These are phyloP conservation scores for Listronotus bonariensis DNA, from an alignment of 1,140 invertebrate genomes.

Conservation along the genomic window DNA sequence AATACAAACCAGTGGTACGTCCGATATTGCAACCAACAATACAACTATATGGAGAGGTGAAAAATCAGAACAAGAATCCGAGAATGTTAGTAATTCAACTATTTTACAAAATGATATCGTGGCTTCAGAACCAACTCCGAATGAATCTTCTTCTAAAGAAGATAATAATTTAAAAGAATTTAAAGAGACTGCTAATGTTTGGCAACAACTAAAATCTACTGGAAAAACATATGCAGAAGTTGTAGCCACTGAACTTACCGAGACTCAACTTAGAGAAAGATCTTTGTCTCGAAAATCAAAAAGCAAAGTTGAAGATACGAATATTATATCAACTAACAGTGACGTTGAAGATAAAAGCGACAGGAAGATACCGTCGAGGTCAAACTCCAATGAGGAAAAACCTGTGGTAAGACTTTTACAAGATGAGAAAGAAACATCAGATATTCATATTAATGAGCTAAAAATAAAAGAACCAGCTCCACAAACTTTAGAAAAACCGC, in stretches of 20 bases:
- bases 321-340: neutral
- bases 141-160: constrained; percentile 3
- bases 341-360: constrained; percentile 51
- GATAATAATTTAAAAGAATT: neutral
- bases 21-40: neutral
- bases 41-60: constrained; percentile 18
- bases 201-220: constrained; percentile 54
- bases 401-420: constrained; percentile 12
- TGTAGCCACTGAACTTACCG: constrained; percentile 55
- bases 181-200: constrained; percentile 40
- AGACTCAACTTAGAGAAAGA: constrained; percentile 22
- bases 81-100: constrained; percentile 8
- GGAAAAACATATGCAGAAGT: constrained; percentile 67
- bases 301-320: constrained; percentile 8
- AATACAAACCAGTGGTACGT: constrained; percentile 29
- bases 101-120: neutral
- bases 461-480: neutral
- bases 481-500: constrained; percentile 7
- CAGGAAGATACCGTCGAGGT: constrained; percentile 54
- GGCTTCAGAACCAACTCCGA: constrained; percentile 10
- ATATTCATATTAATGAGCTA: neutral
- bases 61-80: constrained; percentile 30
- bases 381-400: constrained; percentile 18
- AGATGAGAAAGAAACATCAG: constrained; percentile 7
- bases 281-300: constrained; percentile 14